phyloP scores from a whole-genome alignment of 2,113 vertebrate species.

The Ailuropoda melanoleuca region DNA sequence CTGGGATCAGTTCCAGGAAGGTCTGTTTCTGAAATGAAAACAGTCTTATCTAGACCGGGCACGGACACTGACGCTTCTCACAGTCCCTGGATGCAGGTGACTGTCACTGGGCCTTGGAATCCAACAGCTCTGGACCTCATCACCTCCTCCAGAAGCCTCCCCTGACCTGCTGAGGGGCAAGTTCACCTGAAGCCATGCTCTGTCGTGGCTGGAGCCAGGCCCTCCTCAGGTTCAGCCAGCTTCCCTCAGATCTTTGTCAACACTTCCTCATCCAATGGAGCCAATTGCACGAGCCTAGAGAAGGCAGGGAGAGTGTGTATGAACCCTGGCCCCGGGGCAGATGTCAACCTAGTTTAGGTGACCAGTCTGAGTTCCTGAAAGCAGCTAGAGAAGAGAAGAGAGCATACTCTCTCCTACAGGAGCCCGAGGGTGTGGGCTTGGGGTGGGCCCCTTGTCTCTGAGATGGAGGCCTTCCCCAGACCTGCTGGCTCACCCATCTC shows the following conservation, averaged over 20 bases:
- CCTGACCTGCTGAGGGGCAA: neutral
- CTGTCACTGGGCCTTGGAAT: constrained; percentile 23
- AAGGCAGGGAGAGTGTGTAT: neutral
- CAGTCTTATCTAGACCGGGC: neutral
- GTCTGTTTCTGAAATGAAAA: neutral
- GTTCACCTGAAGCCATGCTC: neutral
- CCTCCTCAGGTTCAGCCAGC: neutral
- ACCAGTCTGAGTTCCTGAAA: neutral
- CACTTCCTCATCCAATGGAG: neutral
- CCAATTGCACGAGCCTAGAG: neutral
- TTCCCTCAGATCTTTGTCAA: neutral
- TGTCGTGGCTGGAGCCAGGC: neutral
- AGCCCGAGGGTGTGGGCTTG: neutral
- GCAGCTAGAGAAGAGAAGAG: neutral
- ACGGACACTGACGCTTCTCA: neutral
- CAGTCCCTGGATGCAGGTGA: neutral
- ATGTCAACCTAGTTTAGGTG: neutral
- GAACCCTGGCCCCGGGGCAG: neutral
- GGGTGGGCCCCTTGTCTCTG: neutral
- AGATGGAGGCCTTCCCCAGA: neutral
- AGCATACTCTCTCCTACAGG: neutral
- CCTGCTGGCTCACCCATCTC: neutral
- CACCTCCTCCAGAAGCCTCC: neutral
- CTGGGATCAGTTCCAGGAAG: neutral
- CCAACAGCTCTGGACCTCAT: neutral